Percentiles rank a stretch among this genome's conserved stretches.
Conservation (phyloP, 2,888 invertebrate genomes). For the Chorisops tibialis region DNA sequence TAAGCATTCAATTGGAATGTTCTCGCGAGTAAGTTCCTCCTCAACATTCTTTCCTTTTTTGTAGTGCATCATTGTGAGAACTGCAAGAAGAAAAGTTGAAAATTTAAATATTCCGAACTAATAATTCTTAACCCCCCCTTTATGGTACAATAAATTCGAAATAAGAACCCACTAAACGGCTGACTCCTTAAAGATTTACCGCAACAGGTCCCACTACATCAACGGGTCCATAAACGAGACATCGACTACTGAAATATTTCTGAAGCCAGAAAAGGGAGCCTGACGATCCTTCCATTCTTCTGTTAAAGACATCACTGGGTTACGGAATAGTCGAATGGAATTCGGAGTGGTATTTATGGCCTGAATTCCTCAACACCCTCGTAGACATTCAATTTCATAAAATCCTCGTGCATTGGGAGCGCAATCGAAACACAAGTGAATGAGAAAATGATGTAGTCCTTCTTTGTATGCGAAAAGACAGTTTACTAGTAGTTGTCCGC, state of each 20-base stretch:
- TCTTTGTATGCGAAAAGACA: not conserved
- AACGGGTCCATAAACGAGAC: not conserved
- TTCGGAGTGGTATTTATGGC: slow-evolving; percentile 34
- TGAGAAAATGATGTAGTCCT: too few relatives aligned
- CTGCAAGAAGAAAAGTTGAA: not conserved
- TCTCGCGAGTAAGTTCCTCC: slow-evolving; percentile 61
- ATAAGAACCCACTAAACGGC: not conserved
- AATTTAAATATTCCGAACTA: not conserved
- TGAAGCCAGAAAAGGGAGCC: not conserved
- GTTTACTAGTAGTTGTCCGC: not conserved
- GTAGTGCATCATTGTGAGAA: slow-evolving; percentile 66
- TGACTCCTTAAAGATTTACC: too few relatives aligned
- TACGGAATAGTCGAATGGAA: slow-evolving; percentile 26
- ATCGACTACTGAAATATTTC: not conserved
- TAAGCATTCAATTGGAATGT: slow-evolving; percentile 67
- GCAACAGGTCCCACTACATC: not conserved
- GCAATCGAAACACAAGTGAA: too few relatives aligned
- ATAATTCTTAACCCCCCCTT: not conserved
- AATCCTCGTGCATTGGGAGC: slow-evolving; percentile 1
- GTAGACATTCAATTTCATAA: slow-evolving; percentile 20
- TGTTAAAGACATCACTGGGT: not conserved
- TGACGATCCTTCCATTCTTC: not conserved
- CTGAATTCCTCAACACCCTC: slow-evolving; percentile 30
- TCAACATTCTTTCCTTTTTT: slow-evolving; percentile 72
- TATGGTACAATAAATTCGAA: not conserved